These are phyloP conservation scores for Prunella strophiata DNA, from an alignment of 2,797 vertebrate species.

Conservation along the genomic window DNA sequence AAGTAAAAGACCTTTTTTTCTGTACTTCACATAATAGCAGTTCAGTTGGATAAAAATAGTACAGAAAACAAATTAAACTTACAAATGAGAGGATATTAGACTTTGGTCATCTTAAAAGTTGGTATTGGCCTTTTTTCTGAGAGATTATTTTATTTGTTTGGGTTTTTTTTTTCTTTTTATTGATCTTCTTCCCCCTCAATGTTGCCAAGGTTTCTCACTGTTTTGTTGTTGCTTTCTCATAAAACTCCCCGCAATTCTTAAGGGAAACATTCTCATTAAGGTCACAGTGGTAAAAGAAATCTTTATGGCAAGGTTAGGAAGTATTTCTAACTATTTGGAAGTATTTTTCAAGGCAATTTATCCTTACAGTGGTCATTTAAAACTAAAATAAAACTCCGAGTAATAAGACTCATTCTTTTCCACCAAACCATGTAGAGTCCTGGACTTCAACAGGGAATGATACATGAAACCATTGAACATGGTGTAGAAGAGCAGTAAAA, in stretches of 20 bases:
- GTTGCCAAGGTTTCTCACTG: conserved; percentile 18
- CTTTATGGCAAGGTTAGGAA: conserved; percentile 18
- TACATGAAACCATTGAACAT: conserved; percentile 6
- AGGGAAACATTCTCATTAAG: conserved; percentile 45
- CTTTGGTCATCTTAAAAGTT: conserved; percentile 52
- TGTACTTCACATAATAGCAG: conserved; percentile 45
- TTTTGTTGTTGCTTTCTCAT: conserved; percentile 49
- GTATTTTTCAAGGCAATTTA: conserved; percentile 47
- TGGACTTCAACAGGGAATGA: background rate
- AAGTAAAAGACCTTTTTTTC: conserved; percentile 21
- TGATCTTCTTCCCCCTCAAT: background rate
- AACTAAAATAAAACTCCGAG: background rate
- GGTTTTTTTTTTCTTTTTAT: background rate
- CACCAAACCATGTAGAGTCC: background rate
- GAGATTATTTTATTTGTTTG: conserved; percentile 24
- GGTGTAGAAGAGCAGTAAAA: background rate
- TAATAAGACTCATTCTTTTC: conserved; percentile 40
- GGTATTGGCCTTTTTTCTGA: conserved; percentile 50
- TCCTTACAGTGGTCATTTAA: conserved; percentile 29
- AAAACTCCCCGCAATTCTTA: conserved; percentile 1
- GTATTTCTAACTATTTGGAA: conserved; percentile 16
- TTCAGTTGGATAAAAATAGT: conserved; percentile 60
- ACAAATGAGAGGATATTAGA: conserved; percentile 63
- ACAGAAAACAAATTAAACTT: conserved; percentile 66
- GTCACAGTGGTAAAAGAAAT: conserved; percentile 15